phyloP scores from a whole-genome alignment of 2,113 vertebrate genomes.

The Channa argus region DNA sequence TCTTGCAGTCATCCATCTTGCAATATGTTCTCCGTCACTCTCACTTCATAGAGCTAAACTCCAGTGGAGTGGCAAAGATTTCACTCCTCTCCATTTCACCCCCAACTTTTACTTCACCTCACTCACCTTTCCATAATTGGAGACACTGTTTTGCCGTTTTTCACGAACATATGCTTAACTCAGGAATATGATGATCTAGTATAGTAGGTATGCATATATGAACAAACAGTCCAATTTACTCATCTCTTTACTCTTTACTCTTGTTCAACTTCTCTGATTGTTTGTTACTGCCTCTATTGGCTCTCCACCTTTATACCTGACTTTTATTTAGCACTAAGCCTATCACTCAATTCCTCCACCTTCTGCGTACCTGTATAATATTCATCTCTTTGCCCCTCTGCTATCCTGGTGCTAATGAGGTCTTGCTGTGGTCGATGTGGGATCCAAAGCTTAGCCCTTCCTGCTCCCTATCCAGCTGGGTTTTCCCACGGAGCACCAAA shows the following conservation, averaged over 20 bases:
- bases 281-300: not conserved
- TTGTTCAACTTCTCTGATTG: too few relatives aligned
- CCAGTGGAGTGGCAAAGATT: constrained; percentile 18
- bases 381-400: constrained; percentile 13
- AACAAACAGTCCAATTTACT: too few relatives aligned
- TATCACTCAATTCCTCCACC: not conserved
- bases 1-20: constrained; percentile 12
- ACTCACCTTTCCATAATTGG: not conserved
- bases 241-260: too few relatives aligned
- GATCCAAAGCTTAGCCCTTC: constrained; percentile 63
- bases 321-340: constrained; percentile 5
- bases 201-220: constrained; percentile 1
- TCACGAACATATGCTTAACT: constrained; percentile 14
- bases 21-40: constrained; percentile 32
- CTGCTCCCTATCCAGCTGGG: constrained; percentile 63
- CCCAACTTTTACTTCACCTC: constrained; percentile 29
- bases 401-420: constrained; percentile 60
- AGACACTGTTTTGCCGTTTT: constrained; percentile 13
- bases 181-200: constrained; percentile 15
- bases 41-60: constrained; percentile 32
- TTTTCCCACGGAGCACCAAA: constrained; percentile 74
- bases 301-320: constrained; percentile 2
- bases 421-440: constrained; percentile 58
- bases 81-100: constrained; percentile 40
- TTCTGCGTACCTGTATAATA: constrained; percentile 3